Evolutionary conservation across 2,113 vertebrate genomes (phyloP), one percentile per base, ranked within the genome.

Genomic region (Dromaius novaehollandiae): DNA sequence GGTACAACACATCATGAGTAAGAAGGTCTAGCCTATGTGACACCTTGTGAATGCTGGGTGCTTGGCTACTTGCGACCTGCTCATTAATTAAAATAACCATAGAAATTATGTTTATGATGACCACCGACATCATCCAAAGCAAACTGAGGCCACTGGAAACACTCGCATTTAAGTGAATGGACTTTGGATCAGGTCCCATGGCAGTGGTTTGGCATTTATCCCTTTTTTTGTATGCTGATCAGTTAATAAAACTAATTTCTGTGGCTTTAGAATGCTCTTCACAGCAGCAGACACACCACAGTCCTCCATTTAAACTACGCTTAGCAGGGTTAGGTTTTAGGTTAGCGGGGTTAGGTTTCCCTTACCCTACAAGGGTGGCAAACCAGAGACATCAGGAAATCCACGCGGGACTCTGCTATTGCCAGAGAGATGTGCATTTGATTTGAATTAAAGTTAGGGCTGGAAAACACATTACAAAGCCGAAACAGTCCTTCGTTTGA

Each of bases 361-460:
- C 66, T 81, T 15, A 42, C n/a, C 28, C 5, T 53, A 46, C 19
- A 32, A 40, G 8, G 7, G 7, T 25, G 28, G 56, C 48, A 48
- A 58, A 74, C 51, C 83, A 4, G 32, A 64, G n/a, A 30, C 42
- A 5, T 58, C 40, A n/a, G 50, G n/a, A 80, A 53, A 55, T 28
- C 25, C 4, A 7, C 0, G 2, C 48, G 38, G 21, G 16, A 40
- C 34, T 53, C 44, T 26, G 76, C 63, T 66, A 4, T 2, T 5
- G 32, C 11, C 3, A 10, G 74, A 94, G 93, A 88, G 88, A 96
- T 65, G 48, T 76, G 80, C 93, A 96, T 97, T 96, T 97, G 95
- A 96, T 97, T 96, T 95, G 95, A 90, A 95, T 96, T 97, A 96
- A 94, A 94, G 76, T 65, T 78, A 82, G 48, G n/a, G 61, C 80